Conservation (phyloP, 1,140 invertebrate genomes). For the Drosophila nigromelanica region DNA sequence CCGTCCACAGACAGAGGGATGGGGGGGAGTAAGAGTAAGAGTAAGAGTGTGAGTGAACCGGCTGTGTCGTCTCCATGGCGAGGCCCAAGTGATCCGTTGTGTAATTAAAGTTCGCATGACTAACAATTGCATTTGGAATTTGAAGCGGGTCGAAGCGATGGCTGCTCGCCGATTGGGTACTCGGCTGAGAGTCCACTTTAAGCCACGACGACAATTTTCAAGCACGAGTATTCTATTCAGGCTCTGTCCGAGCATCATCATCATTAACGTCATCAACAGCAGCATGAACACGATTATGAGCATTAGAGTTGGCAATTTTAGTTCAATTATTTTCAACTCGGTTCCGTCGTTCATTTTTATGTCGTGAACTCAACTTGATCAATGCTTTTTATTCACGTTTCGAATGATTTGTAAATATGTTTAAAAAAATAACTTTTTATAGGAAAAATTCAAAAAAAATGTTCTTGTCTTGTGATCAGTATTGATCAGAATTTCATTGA, state of each 20-base stretch:
- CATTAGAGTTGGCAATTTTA: neutral
- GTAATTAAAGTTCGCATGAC: conserved; percentile 80
- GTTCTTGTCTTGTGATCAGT: too few species aligned
- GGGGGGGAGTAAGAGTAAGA: conserved; percentile 6
- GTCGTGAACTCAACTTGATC: too few species aligned
- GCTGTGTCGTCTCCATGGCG: conserved; percentile 25
- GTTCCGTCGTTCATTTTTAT: too few species aligned
- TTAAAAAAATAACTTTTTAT: too few species aligned
- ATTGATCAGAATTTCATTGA: too few species aligned
- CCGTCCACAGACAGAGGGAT: neutral
- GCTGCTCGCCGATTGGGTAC: conserved; percentile 22
- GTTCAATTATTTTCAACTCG: too few species aligned
- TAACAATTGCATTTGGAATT: conserved; percentile 74
- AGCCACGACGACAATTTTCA: conserved; percentile 26
- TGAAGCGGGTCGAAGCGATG: conserved; percentile 54
- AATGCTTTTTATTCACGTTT: too few species aligned
- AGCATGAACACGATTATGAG: conserved; percentile 8
- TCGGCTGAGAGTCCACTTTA: conserved; percentile 15
- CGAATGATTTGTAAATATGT: too few species aligned
- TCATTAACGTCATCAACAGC: conserved; percentile 9
- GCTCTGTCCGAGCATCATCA: conserved; percentile 2
- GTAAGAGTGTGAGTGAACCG: neutral
- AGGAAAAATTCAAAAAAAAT: too few species aligned
- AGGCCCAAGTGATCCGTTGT: conserved; percentile 47
- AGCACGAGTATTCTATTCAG: conserved; percentile 8